A percentile compares a stretch with the other conserved stretches of the same genome.
These are phyloP conservation scores for Scartelaos histophorus DNA, from an alignment of 2,113 vertebrate species.

Conservation along the genomic window DNA sequence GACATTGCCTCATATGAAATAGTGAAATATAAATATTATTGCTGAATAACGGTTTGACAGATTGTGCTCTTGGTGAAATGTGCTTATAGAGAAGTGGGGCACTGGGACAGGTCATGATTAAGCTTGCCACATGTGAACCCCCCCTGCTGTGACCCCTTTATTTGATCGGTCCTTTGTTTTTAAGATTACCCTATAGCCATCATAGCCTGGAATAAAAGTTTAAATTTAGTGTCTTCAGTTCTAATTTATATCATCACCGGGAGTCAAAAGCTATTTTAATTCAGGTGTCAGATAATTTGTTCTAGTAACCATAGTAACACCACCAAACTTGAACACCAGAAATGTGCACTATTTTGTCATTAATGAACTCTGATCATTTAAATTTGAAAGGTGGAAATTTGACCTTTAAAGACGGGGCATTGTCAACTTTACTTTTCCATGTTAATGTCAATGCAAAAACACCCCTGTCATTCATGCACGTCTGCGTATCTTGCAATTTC, in stretches of 20 bases:
- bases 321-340: too few species aligned
- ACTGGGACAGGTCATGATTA: conserved; percentile 62
- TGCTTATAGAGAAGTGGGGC: conserved; percentile 50
- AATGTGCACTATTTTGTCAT: too few species aligned
- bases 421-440: too few species aligned
- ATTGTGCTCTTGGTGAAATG: conserved; percentile 17
- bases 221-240: not conserved
- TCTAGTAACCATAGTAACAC: not conserved
- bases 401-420: too few species aligned
- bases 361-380: too few species aligned
- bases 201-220: conserved; percentile 4
- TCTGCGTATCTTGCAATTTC: too few species aligned
- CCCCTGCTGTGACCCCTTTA: not conserved
- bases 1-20: not conserved
- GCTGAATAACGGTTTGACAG: conserved; percentile 31
- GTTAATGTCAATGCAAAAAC: too few species aligned
- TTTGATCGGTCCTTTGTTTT: conserved; percentile 1
- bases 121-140: not conserved
- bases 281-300: not conserved
- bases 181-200: conserved; percentile 27
- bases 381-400: too few species aligned
- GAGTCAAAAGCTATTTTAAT: not conserved
- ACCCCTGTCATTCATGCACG: too few species aligned
- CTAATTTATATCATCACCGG: not conserved
- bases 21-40: not conserved